A percentile compares a stretch with the other conserved stretches of the same genome.
These are phyloP conservation scores for Amphipyra tragopoginis DNA, from an alignment of 2,888 invertebrate species.

Conservation along the genomic window DNA sequence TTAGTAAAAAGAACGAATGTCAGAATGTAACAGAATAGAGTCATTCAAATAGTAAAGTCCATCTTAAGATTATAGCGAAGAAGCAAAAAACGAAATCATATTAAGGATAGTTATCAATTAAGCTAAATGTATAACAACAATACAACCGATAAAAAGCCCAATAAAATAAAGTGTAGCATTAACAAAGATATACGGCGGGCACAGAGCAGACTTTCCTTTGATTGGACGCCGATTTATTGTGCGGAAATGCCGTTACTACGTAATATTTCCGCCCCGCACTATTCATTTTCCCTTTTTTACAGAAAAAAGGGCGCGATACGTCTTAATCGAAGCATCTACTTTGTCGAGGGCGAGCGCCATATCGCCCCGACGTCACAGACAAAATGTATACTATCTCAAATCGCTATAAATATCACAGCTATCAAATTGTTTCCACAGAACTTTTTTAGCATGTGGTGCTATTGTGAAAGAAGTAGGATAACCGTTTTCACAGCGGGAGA, in stretches of 20 bases:
- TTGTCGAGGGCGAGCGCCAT: conserved; percentile 61
- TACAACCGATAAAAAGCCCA: conserved; percentile 83
- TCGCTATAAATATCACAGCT: conserved; percentile 31
- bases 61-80: conserved; percentile 15
- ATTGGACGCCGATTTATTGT: conserved; percentile 90
- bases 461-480: conserved; percentile 28
- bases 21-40: neutral
- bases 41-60: conserved; percentile 4
- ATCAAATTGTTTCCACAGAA: conserved; percentile 22
- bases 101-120: conserved; percentile 73
- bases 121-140: conserved; percentile 81
- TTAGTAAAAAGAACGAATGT: neutral
- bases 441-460: conserved; percentile 52
- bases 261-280: conserved; percentile 89
- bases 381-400: conserved; percentile 23
- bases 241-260: conserved; percentile 89
- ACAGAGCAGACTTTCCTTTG: conserved; percentile 83
- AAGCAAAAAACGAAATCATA: conserved; percentile 24
- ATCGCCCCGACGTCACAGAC: conserved; percentile 37
- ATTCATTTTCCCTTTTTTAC: conserved; percentile 89
- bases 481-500: conserved; percentile 36
- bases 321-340: conserved; percentile 83
- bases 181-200: conserved; percentile 85
- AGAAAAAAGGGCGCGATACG: conserved; percentile 88
- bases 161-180: conserved; percentile 89